Evolutionary conservation across 92 coral and sea anemone genomes (phyloP).

Genomic region (Zoanthus sansibaricus): DNA sequence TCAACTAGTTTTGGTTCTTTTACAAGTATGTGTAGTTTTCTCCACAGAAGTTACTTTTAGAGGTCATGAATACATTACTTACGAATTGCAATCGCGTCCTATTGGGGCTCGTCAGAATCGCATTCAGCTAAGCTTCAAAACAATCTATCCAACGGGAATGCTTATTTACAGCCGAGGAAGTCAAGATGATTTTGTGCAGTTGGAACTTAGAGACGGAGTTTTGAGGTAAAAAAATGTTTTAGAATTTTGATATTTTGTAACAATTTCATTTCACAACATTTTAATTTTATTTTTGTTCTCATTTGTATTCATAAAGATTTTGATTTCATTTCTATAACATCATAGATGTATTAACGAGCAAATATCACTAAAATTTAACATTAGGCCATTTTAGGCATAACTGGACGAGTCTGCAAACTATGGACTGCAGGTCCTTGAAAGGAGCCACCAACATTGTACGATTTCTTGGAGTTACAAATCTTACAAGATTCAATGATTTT

Average conservation of each 20-base stretch:
- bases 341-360: background rate
- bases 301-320: slow-evolving; percentile 3
- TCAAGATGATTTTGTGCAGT: slow-evolving; percentile 12
- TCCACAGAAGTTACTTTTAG: slow-evolving; percentile 38
- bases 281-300: background rate
- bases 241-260: too few species aligned
- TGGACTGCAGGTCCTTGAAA: background rate
- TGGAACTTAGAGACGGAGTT: slow-evolving; percentile 26
- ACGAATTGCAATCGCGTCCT: background rate
- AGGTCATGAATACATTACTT: slow-evolving; percentile 36
- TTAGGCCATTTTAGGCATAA: background rate
- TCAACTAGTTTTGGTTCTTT: background rate
- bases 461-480: background rate
- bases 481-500: background rate
- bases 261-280: too few species aligned
- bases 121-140: slow-evolving; percentile 10
- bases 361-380: background rate
- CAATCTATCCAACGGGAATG: slow-evolving; percentile 35
- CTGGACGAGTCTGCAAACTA: background rate
- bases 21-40: slow-evolving; percentile 3
- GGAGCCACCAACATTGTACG: background rate
- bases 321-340: background rate
- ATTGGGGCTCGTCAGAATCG: background rate
- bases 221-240: slow-evolving; percentile 18
- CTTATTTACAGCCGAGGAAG: slow-evolving; percentile 27